Base-by-base conservation (phyloP, 2,888 invertebrate genomes). In the Leptinotarsa haldemani region DNA sequence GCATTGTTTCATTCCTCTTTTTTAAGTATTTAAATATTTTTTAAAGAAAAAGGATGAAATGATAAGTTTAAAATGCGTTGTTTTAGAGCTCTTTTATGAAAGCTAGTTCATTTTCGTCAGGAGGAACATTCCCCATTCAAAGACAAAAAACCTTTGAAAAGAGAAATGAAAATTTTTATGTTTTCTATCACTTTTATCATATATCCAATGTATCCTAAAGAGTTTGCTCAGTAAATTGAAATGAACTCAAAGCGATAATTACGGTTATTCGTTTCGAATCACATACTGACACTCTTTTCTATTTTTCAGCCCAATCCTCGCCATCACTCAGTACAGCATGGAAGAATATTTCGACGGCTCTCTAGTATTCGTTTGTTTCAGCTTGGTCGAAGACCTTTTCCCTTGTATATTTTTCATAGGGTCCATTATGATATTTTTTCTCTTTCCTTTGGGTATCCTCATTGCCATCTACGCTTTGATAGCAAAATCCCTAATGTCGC, bases 401-500 rank as follows among this genome's bases (percentile, higher is more conserved):
- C 91, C 94, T 64, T 92, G 93, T 22, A 88, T 93, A 66, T 97
- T 94, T 89, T 94, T 96, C 89, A 90, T 95, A 79, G 90, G 92
- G 78, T 94, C 93, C 83, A 94, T 95, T 81, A 91, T 93, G 0
- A 82, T 95, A 71, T 97, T 97, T 90, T 97, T 97, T 89, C 91
- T 94, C 81, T 86, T 96, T 61, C 97, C 97, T 0, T 90, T 97
- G 68, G 90, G 93, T 76, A 92, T 97, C 56, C 90, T 97, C 20
- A 90, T 96, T 22, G 90, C 94, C 40, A 89, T 97, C 46, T 97
- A 97, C 88, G 93, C 94, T 77, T 91, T 95, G 80, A 97, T 97
- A 80, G 95, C 96, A 25, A 92, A 93, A 81, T 94, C 96, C 84
- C 89, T 97, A 77, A 94, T 96, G 93, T 92, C 94, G 66, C 86